Evolutionary conservation across 2,113 vertebrate genomes (phyloP).

Genomic region (Pelecanus crispus): DNA sequence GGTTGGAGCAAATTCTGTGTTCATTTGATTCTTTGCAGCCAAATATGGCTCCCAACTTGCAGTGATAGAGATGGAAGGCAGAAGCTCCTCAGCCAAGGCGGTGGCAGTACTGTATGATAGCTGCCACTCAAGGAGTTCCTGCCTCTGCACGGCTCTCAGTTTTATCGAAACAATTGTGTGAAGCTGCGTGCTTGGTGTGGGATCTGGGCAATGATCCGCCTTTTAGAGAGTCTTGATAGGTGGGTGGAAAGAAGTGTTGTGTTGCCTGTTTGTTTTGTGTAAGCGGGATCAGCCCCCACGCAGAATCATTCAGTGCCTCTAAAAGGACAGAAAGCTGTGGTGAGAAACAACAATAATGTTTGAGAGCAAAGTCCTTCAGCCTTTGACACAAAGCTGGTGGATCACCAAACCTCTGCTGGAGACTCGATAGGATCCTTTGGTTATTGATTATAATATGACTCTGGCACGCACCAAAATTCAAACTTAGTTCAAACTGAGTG

Average conservation of each 20-base stretch:
- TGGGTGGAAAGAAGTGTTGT: neutral
- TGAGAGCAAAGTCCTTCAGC: neutral
- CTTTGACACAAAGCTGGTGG: neutral
- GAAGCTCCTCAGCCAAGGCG: neutral
- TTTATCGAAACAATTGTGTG: neutral
- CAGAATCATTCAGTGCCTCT: neutral
- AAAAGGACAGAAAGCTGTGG: neutral
- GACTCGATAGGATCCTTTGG: neutral
- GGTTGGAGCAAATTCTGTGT: neutral
- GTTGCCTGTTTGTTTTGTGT: neutral
- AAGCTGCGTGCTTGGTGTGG: neutral
- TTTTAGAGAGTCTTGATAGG: neutral
- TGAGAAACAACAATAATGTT: neutral
- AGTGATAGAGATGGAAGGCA: neutral
- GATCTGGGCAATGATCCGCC: neutral
- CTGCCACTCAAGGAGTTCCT: neutral
- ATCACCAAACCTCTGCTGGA: neutral
- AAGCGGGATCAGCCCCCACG: accelerated
- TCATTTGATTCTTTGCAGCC: neutral
- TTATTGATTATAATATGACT: neutral
- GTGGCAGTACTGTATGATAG: neutral
- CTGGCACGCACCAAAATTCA: neutral
- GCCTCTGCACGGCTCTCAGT: neutral
- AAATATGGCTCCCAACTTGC: neutral
- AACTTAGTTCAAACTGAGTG: neutral